A percentile compares a stretch with the other conserved stretches of the same genome.
Conservation (phyloP, 92 coral and sea anemone species). For the Scolanthus callimorphus region DNA sequence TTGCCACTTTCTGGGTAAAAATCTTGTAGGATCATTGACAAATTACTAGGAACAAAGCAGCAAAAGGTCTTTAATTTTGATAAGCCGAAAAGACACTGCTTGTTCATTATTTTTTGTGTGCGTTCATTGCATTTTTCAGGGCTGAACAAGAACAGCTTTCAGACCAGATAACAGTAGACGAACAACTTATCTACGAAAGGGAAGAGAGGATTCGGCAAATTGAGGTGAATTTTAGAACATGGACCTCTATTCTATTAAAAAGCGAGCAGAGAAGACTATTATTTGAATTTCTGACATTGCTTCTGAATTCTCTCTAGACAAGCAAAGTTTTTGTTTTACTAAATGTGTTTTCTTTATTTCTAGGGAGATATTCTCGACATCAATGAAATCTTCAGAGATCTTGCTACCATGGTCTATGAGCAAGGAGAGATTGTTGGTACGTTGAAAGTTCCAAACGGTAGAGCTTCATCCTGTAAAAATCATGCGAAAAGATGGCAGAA, state of each 20-base stretch:
- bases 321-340: too few relatives aligned
- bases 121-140: conserved; percentile 20
- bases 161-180: conserved; percentile 76
- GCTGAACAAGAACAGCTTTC: conserved; percentile 74
- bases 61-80: too few relatives aligned
- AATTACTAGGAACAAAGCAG: background rate
- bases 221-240: conserved; percentile 45
- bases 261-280: background rate
- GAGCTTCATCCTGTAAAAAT: too few relatives aligned
- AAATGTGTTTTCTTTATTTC: background rate
- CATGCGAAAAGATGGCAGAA: too few relatives aligned
- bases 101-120: too few relatives aligned
- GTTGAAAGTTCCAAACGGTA: too few relatives aligned
- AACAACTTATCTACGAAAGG: conserved; percentile 75
- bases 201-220: conserved; percentile 82
- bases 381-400: conserved; percentile 95
- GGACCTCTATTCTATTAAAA: too few relatives aligned
- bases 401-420: conserved; percentile 95
- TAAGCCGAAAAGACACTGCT: too few relatives aligned
- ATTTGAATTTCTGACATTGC: too few relatives aligned
- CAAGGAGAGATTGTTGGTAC: conserved; percentile 95
- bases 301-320: too few relatives aligned
- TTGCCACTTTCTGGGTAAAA: too few relatives aligned
- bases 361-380: conserved; percentile 94
- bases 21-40: background rate